Conservation (phyloP, 2,888 invertebrate species). For the Xestia ashworthii region DNA sequence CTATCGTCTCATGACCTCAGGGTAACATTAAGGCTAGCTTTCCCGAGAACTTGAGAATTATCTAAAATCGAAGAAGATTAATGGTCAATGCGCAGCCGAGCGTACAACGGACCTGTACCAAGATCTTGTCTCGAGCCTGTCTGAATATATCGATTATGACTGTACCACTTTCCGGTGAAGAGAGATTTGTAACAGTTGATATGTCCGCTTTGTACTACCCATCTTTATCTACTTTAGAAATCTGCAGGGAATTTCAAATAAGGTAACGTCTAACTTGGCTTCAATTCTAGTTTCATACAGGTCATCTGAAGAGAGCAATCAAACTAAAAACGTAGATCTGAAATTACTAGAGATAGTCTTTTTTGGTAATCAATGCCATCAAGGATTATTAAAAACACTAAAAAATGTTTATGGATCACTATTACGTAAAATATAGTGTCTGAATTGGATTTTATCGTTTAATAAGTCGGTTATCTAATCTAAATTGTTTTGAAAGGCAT, state of each 20-base stretch:
- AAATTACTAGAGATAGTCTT: constrained; percentile 16
- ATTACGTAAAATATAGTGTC: constrained; percentile 49
- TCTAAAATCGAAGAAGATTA: constrained; percentile 81
- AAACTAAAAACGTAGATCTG: constrained; percentile 10
- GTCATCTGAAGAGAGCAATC: constrained; percentile 16
- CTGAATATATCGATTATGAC: constrained; percentile 71
- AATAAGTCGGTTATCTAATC: constrained; percentile 57
- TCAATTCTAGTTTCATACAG: constrained; percentile 17
- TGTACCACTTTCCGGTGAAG: constrained; percentile 65
- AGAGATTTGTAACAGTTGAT: constrained; percentile 65
- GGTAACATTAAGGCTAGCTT: constrained; percentile 74
- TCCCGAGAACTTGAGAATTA: constrained; percentile 75
- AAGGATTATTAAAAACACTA: constrained; percentile 19
- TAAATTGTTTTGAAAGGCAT: constrained; percentile 59
- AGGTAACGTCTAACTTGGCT: constrained; percentile 40
- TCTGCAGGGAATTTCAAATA: constrained; percentile 61
- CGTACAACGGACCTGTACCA: constrained; percentile 63
- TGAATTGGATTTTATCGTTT: constrained; percentile 42
- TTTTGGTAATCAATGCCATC: constrained; percentile 37
- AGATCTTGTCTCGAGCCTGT: constrained; percentile 71
- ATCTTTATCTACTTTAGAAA: constrained; percentile 63
- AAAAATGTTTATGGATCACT: constrained; percentile 8
- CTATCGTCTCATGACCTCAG: constrained; percentile 61
- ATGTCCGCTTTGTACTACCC: constrained; percentile 57
- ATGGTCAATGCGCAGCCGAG: constrained; percentile 72